A percentile compares a stretch with the other conserved stretches of the same genome.
phyloP scores from a whole-genome alignment of 2,113 vertebrate genomes.

The Ahaetulla prasina region DNA sequence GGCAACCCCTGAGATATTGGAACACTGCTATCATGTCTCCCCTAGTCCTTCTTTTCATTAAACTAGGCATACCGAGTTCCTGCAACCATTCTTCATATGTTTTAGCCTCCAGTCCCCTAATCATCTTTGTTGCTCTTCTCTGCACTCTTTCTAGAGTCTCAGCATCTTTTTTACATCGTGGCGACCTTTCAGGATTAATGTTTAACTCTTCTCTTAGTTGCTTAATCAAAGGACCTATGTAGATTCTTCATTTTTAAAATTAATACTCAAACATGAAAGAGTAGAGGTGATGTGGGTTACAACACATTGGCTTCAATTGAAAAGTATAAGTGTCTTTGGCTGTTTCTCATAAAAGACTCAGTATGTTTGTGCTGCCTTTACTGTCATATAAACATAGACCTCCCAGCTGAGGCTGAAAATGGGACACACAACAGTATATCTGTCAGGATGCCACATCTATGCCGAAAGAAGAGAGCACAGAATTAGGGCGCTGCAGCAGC shows the following conservation, averaged over 20 bases:
- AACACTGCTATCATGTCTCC: too few species aligned
- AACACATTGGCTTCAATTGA: background rate
- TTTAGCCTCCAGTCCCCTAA: too few species aligned
- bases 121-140: too few species aligned
- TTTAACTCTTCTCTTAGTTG: background rate
- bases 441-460: slow-evolving; percentile 3
- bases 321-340: background rate
- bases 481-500: background rate
- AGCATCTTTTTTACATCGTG: too few species aligned
- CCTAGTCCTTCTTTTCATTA: too few species aligned
- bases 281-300: background rate
- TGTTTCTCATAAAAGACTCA: background rate
- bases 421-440: background rate
- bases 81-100: too few species aligned
- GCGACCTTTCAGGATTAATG: background rate
- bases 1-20: too few species aligned
- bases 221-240: background rate
- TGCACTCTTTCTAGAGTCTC: too few species aligned
- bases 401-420: background rate
- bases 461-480: background rate
- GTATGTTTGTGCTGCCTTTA: background rate
- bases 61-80: too few species aligned
- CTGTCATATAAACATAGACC: background rate
- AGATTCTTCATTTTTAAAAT: background rate
- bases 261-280: background rate